Conservation (phyloP, 2,888 invertebrate species). For the Resseliella maxima region DNA sequence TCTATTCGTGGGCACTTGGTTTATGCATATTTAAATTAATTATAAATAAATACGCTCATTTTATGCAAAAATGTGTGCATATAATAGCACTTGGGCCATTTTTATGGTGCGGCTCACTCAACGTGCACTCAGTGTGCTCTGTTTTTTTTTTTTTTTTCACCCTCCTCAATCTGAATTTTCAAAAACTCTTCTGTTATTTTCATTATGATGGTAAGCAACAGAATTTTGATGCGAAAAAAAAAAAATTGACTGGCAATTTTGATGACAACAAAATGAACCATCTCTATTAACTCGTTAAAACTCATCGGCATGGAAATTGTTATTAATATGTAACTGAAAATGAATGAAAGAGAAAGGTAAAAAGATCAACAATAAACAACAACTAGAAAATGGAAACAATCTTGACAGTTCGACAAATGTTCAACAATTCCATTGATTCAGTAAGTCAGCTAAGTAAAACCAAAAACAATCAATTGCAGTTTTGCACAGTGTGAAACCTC, state of each 20-base stretch:
- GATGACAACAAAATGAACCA: conserved; percentile 51
- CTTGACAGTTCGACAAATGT: not conserved
- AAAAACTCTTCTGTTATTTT: not conserved
- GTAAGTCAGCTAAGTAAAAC: not conserved
- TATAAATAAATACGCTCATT: conserved; percentile 54
- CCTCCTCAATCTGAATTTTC: not conserved
- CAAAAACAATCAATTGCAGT: too few species aligned
- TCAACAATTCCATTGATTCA: not conserved
- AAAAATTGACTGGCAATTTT: not conserved
- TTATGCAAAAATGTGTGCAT: conserved; percentile 54
- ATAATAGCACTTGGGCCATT: conserved; percentile 49
- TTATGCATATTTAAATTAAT: conserved; percentile 55
- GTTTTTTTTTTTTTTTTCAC: not conserved
- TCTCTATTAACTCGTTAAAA: conserved; percentile 38
- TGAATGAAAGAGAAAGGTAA: not conserved
- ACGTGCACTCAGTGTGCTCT: not conserved
- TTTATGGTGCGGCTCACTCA: conserved; percentile 4
- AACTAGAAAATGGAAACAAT: not conserved
- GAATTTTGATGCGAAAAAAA: not conserved
- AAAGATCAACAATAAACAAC: too few species aligned
- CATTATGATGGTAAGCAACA: not conserved
- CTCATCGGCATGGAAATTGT: conserved; percentile 13
- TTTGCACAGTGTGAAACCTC: not conserved
- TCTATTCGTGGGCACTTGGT: conserved; percentile 46
- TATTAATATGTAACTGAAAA: not conserved